Base-by-base conservation (phyloP, 2,797 vertebrate species). In the Limnodromus scolopaceus region DNA sequence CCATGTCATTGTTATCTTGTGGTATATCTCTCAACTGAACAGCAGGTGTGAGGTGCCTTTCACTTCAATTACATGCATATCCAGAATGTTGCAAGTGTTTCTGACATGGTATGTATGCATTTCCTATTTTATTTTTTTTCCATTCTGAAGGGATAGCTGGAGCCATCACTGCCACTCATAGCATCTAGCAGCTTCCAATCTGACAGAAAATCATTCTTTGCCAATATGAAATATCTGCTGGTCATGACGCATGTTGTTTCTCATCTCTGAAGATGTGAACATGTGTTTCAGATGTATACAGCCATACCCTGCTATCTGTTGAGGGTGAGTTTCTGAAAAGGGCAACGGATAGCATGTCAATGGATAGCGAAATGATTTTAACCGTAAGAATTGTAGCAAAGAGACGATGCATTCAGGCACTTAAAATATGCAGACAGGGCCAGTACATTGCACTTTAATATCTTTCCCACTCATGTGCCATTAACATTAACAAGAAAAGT, bases 201-300 rank as follows among this genome's bases (percentile, higher is more conserved):
- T 84, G 51, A 94, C 54, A 94, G 11, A 78, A 83, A 93, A 91
- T 84, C 92, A 63, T 87, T 91, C 61, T 85, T 66, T 86, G 70
- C 41, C 69, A 92, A 57, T 49, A 72, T 51, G 55, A 94, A 87
- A 64, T 87, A 79, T 72, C 55, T 87, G 49, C 79, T 82, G 53
- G 46, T 60, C 63, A 48, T 45, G 79, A 71, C 34, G 51, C n/a
- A 38, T 72, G 65, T 65, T 66, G 14, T 57, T 86, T 86, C 72
- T 88, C 71, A 76, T 76, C 64, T 82, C 87, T 86, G 65, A 83
- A 86, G 49, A 92, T 43, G 30, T 58, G 79, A 89, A 87, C 0
- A 2, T 24, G 24, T 38, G n/a, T 69, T 89, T 84, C 45, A 78
- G 82, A 65, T 39, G 61, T n/a, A 63, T 4, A 36, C 49, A 81